phyloP scores from a whole-genome alignment of 2,888 invertebrate species.

The Oasisia sp. region DNA sequence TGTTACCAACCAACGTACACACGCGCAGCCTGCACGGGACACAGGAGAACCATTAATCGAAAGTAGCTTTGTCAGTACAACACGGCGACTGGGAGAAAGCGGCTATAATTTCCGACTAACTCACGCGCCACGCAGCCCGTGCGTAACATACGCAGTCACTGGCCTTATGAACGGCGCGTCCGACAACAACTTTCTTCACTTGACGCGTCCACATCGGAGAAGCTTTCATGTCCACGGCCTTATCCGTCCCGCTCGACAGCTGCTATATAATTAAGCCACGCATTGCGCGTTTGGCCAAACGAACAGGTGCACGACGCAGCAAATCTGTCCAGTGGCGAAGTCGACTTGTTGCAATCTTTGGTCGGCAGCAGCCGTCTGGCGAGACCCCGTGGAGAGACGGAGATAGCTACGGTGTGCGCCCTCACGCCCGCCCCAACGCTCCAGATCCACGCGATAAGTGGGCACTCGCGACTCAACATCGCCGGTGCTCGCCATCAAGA shows the following conservation, averaged over 20 bases:
- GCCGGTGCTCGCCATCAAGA: neutral
- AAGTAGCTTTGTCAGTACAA: slow-evolving; percentile 18
- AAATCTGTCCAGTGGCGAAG: slow-evolving; percentile 21
- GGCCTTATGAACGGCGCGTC: neutral
- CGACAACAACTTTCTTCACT: neutral
- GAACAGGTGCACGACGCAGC: slow-evolving; percentile 19
- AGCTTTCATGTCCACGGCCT: slow-evolving; percentile 17
- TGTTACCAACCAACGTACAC: neutral
- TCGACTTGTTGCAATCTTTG: slow-evolving; percentile 23
- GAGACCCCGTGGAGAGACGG: slow-evolving; percentile 8
- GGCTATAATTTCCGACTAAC: slow-evolving; percentile 24
- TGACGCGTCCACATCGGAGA: neutral
- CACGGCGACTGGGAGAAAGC: neutral
- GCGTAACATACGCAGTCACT: neutral
- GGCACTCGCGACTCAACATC: slow-evolving; percentile 22
- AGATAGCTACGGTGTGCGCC: neutral
- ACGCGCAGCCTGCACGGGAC: neutral
- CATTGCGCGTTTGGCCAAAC: slow-evolving; percentile 19
- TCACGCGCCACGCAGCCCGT: slow-evolving; percentile 17
- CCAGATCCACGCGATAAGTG: slow-evolving; percentile 20
- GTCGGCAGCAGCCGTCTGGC: neutral
- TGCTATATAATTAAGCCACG: slow-evolving; percentile 24
- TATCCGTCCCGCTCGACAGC: slow-evolving; percentile 17
- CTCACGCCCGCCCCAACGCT: neutral
- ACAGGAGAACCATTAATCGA: slow-evolving; percentile 21